Conservation (phyloP, 2,797 vertebrate genomes). For the Oreochromis mossambicus region DNA sequence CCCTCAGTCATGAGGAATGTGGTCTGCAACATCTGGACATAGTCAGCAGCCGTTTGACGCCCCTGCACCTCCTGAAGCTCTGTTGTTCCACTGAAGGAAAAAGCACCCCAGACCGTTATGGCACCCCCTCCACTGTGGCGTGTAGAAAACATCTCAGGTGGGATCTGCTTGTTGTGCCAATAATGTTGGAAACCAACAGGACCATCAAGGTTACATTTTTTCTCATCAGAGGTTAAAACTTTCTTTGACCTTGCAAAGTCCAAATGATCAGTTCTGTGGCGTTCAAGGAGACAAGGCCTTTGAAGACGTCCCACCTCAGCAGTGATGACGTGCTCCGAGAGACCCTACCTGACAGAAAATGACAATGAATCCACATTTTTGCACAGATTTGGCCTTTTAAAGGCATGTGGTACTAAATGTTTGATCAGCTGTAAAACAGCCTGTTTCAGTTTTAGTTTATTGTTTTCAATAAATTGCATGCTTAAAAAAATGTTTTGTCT, state of each 20-base stretch:
- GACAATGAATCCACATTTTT: neutral
- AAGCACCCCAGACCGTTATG: neutral
- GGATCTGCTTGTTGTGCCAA: neutral
- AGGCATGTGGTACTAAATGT: neutral
- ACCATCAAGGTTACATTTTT: neutral
- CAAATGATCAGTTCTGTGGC: neutral
- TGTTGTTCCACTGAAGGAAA: neutral
- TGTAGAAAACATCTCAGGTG: neutral
- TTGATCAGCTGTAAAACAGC: neutral
- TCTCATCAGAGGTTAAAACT: neutral
- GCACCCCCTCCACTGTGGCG: neutral
- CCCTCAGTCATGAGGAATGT: neutral
- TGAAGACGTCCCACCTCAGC: neutral
- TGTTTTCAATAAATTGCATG: neutral
- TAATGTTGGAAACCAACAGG: neutral
- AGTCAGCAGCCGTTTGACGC: neutral
- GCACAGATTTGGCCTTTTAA: neutral
- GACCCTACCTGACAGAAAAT: neutral
- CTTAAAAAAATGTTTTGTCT: neutral
- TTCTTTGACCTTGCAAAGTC: neutral
- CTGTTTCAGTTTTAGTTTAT: neutral
- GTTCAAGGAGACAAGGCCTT: neutral
- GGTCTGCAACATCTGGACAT: neutral
- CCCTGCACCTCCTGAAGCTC: neutral
- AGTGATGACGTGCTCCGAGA: neutral